Base-by-base conservation (phyloP, 2,113 vertebrate species). In the Gambusia holbrooki region DNA sequence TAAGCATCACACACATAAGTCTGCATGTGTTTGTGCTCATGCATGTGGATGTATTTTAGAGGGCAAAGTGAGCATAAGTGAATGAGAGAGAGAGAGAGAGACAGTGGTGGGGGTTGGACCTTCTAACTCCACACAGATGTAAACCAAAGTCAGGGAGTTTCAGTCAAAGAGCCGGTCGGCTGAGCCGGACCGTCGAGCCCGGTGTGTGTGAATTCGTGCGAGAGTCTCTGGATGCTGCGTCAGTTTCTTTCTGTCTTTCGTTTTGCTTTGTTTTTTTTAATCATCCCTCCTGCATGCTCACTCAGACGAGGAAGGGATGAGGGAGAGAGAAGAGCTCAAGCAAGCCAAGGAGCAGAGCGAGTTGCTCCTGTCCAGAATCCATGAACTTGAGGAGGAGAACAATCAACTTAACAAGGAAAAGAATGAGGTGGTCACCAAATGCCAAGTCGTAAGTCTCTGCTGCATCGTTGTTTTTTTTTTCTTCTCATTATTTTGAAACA, bases 281-380 rank as follows among this genome's bases (percentile, higher is more conserved):
- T 75, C 85, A 79, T 81, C 85, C 11, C 67, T 80, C 72, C 84
- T 86, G 76, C 73, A 69, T 51, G 11, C 74, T 77, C 69, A 86
- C 14, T 63, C 73, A 71, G 74, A 71, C 62, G 48, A 83, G 42
- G 71, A 80, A 82, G 86, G 54, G 73, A 94, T 94, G 93, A 94
- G 90, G 84, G 92, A 93, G 71, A 79, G 92, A 91, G 93, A 95
- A 82, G 93, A 94, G 81, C 86, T 93, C 84, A 92, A 90, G 89
- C 92, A 85, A 89, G 91, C 92, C 71, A 51, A 88, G 25, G 92
- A 93, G 81, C 89, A 93, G 80, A 88, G 81, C 48, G 93, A 94
- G 33, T 83, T 74, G n/a, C 92, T 94, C 70, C 82, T 92, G 40
- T 84, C 85, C 63, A 84, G 70, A 27, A 81, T 93, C 71, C 80